Base-by-base conservation (phyloP, 2,888 invertebrate genomes). In the Heterodera filipjevi region DNA sequence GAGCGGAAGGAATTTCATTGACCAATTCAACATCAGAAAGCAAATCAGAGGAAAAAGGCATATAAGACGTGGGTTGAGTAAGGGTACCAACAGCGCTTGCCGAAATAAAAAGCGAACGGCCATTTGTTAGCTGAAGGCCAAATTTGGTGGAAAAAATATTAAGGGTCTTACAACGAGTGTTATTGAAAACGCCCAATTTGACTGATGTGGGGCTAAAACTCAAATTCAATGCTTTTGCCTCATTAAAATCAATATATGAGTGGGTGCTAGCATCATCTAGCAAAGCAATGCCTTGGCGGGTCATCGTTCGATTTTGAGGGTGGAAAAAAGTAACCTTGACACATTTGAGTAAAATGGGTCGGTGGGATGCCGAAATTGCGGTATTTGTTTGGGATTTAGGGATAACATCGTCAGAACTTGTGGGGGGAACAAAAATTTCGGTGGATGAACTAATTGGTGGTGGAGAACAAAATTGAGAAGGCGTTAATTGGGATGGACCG, bases 291-390 rank as follows among this genome's bases (percentile, higher is more conserved):
- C 46, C 71, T n/a, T 71, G 27, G 0, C 33, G 71, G 27, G 2
- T 10, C 12, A 16, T 14, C 3, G 14, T 30, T 27, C 27, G 12
- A 16, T 32, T 33, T 71, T 71, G 14, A 1, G 71, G 71, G 16
- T 71, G 27, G 12, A 71, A 71, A 33, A 71, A 3, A 12, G 2
- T 71, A 16, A 71, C 71, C 1, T 14, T 10, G 14, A 71, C 19
- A 33, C 71, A 71, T 33, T 71, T 71, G 10, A 71, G 33, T 30
- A 71, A 71, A 33, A 71, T 33, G 12, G 30, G 71, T n/a, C 12
- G 44, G 27, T 22, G 46, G n/a, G 16, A 10, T 10, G 22, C n/a
- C 6, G 3, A 49, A 49, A 46, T 44, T 19, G n/a, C 46, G 8
- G 39, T 39, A 44, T 27, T 44, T 6, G n/a, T 39, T 49, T 49